These are phyloP conservation scores for Platorchestia sp. DNA, from an alignment of 1,140 invertebrate genomes.

Conservation along the genomic window DNA sequence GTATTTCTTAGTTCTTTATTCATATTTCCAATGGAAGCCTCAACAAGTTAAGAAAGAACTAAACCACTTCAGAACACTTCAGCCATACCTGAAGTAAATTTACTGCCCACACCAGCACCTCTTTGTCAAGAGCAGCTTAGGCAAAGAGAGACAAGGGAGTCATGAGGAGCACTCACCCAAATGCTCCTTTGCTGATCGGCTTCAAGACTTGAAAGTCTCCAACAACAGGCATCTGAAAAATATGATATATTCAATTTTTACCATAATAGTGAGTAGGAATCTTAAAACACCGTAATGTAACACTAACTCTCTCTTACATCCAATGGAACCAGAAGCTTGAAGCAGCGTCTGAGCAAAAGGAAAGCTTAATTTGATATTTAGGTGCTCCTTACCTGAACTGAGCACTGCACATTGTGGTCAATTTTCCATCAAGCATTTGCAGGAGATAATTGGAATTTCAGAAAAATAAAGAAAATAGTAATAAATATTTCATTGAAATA, in stretches of 20 bases:
- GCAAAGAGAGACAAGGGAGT: neutral
- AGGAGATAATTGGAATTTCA: too few relatives aligned
- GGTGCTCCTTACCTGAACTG: too few relatives aligned
- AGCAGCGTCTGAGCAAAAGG: neutral
- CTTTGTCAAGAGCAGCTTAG: neutral
- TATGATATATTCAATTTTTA: neutral
- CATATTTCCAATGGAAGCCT: too few relatives aligned
- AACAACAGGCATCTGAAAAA: constrained; percentile 42
- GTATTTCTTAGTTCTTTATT: too few relatives aligned
- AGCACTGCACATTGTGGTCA: too few relatives aligned
- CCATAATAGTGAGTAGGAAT: neutral
- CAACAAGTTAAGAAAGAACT: too few relatives aligned
- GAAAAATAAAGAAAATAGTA: too few relatives aligned
- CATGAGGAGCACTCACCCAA: constrained; percentile 1
- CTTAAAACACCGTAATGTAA: neutral
- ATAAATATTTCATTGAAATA: too few relatives aligned
- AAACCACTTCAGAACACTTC: too few relatives aligned
- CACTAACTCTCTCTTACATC: neutral
- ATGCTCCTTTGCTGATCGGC: constrained; percentile 25
- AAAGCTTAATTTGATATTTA: neutral
- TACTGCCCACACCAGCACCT: neutral
- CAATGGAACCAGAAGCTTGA: neutral
- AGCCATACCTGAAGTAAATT: too few relatives aligned
- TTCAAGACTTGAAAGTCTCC: constrained; percentile 32
- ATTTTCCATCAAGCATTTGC: too few relatives aligned